phyloP scores from a whole-genome alignment of 2,113 vertebrate species.

The Dasyornis broadbenti region DNA sequence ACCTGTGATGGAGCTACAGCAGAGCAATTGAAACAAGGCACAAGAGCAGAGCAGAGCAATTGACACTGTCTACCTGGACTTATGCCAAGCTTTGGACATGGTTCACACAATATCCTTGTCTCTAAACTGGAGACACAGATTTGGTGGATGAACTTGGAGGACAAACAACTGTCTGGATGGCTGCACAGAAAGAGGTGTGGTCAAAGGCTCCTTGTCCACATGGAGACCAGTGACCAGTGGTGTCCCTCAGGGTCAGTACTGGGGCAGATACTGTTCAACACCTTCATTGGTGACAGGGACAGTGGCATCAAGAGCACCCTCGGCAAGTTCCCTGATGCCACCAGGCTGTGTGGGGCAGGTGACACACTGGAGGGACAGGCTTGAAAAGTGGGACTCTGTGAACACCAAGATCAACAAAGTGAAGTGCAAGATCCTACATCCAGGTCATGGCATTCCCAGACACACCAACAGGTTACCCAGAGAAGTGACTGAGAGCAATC shows the following conservation, averaged over 20 bases:
- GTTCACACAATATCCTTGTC: too few species aligned
- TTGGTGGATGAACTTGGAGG: background rate
- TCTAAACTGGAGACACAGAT: background rate
- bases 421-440: background rate
- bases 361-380: background rate
- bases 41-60: background rate
- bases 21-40: background rate
- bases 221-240: background rate
- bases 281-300: background rate
- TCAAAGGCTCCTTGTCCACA: background rate
- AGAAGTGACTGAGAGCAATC: background rate
- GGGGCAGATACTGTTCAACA: background rate
- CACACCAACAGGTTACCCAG: background rate
- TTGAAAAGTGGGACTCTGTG: too few species aligned
- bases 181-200: background rate
- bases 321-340: background rate
- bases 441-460: background rate
- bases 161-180: background rate
- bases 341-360: background rate
- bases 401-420: background rate
- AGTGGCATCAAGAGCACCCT: background rate
- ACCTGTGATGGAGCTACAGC: background rate
- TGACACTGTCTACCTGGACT: too few species aligned
- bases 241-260: background rate
- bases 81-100: background rate